Conservation (phyloP, 2,113 vertebrate species). For the Ceuthmochares aereus region DNA sequence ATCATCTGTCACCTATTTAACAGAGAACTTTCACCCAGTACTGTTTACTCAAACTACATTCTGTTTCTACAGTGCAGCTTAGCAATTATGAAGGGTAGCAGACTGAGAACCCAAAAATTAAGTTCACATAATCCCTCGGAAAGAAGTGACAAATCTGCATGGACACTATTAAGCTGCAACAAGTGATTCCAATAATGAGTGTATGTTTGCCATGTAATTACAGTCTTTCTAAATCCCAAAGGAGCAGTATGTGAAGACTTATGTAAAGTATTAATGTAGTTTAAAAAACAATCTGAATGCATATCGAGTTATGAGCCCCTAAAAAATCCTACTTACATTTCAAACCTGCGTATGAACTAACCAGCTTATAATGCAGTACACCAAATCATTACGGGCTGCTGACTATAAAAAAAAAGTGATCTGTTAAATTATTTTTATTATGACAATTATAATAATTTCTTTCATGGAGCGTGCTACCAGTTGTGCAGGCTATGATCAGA, state of each 20-base stretch:
- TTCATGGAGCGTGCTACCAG: background rate
- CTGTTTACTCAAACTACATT: background rate
- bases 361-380: background rate
- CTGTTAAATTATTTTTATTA: background rate
- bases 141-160: background rate
- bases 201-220: conserved; percentile 36
- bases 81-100: background rate
- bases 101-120: background rate
- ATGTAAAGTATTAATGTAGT: background rate
- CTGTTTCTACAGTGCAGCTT: background rate
- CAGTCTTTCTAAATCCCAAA: conserved; percentile 23
- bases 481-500: background rate
- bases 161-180: conserved; percentile 17
- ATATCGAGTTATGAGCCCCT: background rate
- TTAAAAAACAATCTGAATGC: background rate
- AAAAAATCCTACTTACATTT: conserved; percentile 39
- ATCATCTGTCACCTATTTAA: background rate
- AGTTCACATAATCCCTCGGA: background rate
- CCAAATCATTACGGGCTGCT: background rate
- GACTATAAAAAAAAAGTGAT: background rate
- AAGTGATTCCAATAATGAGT: conserved; percentile 28
- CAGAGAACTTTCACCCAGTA: background rate
- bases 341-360: background rate
- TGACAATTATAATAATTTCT: background rate
- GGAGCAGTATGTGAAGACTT: background rate